Base-by-base conservation (phyloP, 2,888 invertebrate genomes). In the Plusia festucae region DNA sequence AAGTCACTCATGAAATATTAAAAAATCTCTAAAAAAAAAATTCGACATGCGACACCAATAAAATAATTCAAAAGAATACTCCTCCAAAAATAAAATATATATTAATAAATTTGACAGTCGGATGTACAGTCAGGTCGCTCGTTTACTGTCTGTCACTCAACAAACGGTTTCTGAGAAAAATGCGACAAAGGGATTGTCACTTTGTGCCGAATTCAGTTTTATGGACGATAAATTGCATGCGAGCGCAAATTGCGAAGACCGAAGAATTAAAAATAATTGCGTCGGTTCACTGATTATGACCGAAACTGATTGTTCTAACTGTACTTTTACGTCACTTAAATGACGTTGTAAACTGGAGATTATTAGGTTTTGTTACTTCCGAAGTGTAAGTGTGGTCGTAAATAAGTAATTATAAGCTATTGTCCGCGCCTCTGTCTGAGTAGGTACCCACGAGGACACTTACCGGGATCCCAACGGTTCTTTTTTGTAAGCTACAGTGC, bases 151-250 rank as follows among this genome's bases (percentile, higher is more conserved):
- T 49, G 78, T 79, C 79, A 64, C 63, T 80, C 79, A 76, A 77
- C 79, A 77, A 79, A 81, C 73, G 61, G 52, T 68, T 79, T 79
- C 79, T 73, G 56, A 20, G 79, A 79, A 79, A 64, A 55, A 70
- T 54, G 46, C 67, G 79, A 79, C 79, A 79, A 79, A 81, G 79
- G 81, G 73, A 78, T 79, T 80, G 79, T 78, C 79, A 81, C 73
- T 73, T 73, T 70, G 76, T 72, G 76, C 81, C 79, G 79, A 76
- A 79, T 73, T 79, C 61, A 68, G 71, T 68, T 80, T 80, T 81
- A 80, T 79, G 81, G 64, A 73, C 76, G 60, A 73, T 81, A 79
- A 79, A 79, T 79, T 81, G 73, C 59, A 76, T 60, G 63, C 56
- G 68, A 59, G 60, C 63, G 53, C 64, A 72, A 80, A 78, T 65